Evolutionary conservation across 2,888 invertebrate genomes (phyloP).

Genomic region (Bursaphelenchus okinawaensis): DNA sequence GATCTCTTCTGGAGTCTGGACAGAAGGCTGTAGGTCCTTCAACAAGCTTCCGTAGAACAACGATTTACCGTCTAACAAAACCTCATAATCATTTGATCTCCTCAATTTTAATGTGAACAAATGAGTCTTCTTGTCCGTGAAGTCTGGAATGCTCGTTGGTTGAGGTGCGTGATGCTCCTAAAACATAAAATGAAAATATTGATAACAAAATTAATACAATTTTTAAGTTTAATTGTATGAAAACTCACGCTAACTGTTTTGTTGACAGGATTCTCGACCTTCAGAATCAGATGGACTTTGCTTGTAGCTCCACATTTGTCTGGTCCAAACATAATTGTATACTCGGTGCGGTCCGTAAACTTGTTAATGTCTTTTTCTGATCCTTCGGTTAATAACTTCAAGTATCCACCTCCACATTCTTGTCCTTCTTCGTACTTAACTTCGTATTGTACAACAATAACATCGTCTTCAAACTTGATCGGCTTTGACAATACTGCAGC

Average conservation of each 20-base stretch:
- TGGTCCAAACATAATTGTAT: constrained; percentile 99
- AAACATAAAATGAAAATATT: constrained; percentile 23
- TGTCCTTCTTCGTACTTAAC: constrained; percentile 82
- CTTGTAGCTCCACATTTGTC: constrained; percentile 96
- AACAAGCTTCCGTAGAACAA: constrained; percentile 44
- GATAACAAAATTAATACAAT: constrained; percentile 6
- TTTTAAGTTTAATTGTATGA: too few species aligned
- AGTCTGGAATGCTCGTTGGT: constrained; percentile 64
- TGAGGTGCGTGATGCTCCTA: constrained; percentile 91
- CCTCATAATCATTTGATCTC: constrained; percentile 74
- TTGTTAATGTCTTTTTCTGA: constrained; percentile 59
- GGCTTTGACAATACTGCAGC: constrained; percentile 72
- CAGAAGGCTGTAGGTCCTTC: constrained; percentile 67
- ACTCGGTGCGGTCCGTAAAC: constrained; percentile 78
- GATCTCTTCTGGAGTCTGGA: constrained; percentile 88
- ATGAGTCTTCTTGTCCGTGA: constrained; percentile 85
- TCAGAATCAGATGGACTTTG: constrained; percentile 84
- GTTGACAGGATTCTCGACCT: constrained; percentile 86
- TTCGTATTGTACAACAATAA: constrained; percentile 75
- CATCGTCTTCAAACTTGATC: constrained; percentile 78
- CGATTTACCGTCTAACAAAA: constrained; percentile 72
- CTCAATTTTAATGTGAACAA: constrained; percentile 73
- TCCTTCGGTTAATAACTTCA: constrained; percentile 79
- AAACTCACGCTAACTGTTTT: constrained; percentile 68
- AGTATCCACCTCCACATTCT: constrained; percentile 95